Conservation (phyloP, 2,888 invertebrate species). For the Nephrotoma flavescens region DNA sequence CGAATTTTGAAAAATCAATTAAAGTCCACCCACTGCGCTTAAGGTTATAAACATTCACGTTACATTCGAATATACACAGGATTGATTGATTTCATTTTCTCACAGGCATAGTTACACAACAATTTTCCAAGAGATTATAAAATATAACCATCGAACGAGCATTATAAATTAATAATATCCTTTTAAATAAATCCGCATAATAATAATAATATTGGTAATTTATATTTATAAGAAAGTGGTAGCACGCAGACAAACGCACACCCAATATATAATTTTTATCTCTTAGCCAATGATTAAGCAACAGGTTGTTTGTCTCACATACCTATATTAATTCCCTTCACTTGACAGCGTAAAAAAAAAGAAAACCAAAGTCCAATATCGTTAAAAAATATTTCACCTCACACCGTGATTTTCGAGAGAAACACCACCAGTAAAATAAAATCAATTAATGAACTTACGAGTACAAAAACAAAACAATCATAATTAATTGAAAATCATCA, state of each 20-base stretch:
- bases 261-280: background rate
- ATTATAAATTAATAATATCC: background rate
- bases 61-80: background rate
- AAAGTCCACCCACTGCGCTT: background rate
- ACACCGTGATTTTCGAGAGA: background rate
- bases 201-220: background rate
- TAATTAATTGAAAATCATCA: slow-evolving; percentile 4
- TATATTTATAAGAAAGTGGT: background rate
- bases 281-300: background rate
- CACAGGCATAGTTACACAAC: background rate
- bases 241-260: background rate
- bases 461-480: background rate
- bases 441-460: background rate
- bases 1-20: background rate
- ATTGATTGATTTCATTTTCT: background rate
- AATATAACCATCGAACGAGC: background rate
- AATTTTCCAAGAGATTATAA: background rate
- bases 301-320: background rate
- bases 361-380: background rate
- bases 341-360: background rate
- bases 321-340: background rate
- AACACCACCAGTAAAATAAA: background rate
- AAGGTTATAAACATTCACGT: background rate
- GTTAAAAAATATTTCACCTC: background rate
- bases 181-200: background rate